Base-by-base conservation (phyloP, 2,113 vertebrate genomes). In the Gila orcuttii region DNA sequence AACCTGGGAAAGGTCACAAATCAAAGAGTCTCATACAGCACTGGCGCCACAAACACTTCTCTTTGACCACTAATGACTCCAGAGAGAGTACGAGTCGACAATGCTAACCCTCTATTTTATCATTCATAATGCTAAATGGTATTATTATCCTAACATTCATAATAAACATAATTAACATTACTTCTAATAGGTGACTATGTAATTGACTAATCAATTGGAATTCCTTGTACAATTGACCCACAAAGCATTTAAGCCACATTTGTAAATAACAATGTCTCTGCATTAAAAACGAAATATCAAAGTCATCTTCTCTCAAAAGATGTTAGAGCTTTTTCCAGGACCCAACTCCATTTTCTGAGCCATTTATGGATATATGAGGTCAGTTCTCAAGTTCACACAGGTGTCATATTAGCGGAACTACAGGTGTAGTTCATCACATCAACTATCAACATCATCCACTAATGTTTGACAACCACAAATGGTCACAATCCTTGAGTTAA, bases 1-100 rank as follows among this genome's bases (percentile, higher is more conserved):
- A 90, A 88, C 85, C 83, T 84, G 79, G 75, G 85, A 88, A 84
- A 90, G 89, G 87, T 85, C 85, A 87, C 84, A 86, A 89, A 88
- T 89, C 85, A 87, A 85, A 90, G 89, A 69, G 82, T 71, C 84
- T 90, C 82, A 36, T 84, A 76, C 82, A 68, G 78, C 80, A 77
- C 74, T 82, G 89, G 85, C 82, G 74, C 82, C 86, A 82, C 75
- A 60, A 86, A 57, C 73, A 47, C 85, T 81, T 57, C 47, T 73
- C 82, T 78, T 36, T 28, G 47, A 87, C 73, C 82, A 76, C 87
- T 86, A 79, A 79, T 86, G 76, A 55, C 57, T 78, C 59, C n/a
- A 79, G 74, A 74, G 50, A 86, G 69, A 81, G 79, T n/a, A 39
- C 62, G 68, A 59, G 75, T 60, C 82, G 74, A 69, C 66, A 36